Evolutionary conservation across 2,113 vertebrate genomes (phyloP), one percentile per base, ranked within the genome.

Genomic region (Sigmodon hispidus): DNA sequence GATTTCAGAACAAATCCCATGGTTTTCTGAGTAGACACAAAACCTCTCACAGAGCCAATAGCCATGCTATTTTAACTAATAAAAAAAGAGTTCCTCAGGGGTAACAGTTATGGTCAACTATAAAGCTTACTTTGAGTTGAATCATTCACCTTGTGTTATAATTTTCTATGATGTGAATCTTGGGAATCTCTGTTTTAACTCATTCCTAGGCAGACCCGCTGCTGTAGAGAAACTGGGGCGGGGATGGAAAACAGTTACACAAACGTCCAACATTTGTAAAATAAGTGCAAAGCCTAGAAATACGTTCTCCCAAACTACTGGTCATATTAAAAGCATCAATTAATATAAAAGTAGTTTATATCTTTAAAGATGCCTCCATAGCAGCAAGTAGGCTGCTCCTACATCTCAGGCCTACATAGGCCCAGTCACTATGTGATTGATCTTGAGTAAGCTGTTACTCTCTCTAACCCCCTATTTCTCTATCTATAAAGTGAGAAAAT

Each of bases 91-190:
- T 91, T 93, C 59, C 70, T 85, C 70, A 72, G 29, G 63, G 21
- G 61, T 84, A 95, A 81, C 22, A 61, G 52, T 69, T 90, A 59
- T 63, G 52, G 50, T 21, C 31, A 26, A 5, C n/a, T 48, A 13
- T 76, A 72, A 93, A 80, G 57, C 84, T 36, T 65, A 63, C 84
- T 36, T 65, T 7, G 8, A 84, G 4, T 88, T 17, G 52, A 72
- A 36, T 77, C 80, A 72, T 95, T 93, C 63, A 85, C 16, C n/a
- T 43, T 45, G 26, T 91, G 89, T 31, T 85, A 70, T 91, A 77
- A 57, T 77, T 79, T 95, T 89, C 77, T 77, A 16, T 52, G 61
- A 61, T 87, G 34, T 72, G 61, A 84, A 40, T 84, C 61, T 31
- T 88, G 40, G 48, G 65, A 89, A 16, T 17, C 48, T 84, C 16